Conservation (phyloP, 1,140 invertebrate species). For the Drosophila arizonae region DNA sequence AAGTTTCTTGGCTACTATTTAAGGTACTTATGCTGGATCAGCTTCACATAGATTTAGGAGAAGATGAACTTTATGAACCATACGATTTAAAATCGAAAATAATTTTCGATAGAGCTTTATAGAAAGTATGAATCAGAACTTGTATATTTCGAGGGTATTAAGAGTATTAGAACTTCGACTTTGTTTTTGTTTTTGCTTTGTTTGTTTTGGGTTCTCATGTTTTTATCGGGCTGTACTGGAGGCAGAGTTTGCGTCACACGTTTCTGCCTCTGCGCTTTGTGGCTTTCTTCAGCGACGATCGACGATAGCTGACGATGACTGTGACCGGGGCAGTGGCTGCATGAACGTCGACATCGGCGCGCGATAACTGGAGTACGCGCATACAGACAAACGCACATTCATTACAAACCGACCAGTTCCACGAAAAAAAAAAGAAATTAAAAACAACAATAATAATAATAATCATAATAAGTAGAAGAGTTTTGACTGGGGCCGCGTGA, state of each 20-base stretch:
- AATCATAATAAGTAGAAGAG: constrained; percentile 32
- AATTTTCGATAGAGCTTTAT: no score
- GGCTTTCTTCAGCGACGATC: constrained; percentile 58
- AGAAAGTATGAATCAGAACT: no score
- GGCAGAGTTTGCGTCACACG: constrained; percentile 47
- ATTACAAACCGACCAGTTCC: constrained; percentile 23
- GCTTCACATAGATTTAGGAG: no score
- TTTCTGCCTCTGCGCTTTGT: constrained; percentile 59
- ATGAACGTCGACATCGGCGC: constrained; percentile 45
- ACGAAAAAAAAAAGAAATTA: constrained; percentile 34
- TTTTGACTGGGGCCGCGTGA: constrained; percentile 32
- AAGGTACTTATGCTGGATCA: no score
- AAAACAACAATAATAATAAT: constrained; percentile 29
- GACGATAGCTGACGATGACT: constrained; percentile 41
- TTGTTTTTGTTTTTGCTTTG: neutral
- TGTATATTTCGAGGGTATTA: no score
- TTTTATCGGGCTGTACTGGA: constrained; percentile 66
- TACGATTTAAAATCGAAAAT: no score
- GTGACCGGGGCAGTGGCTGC: constrained; percentile 52
- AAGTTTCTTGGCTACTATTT: no score
- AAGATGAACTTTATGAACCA: no score
- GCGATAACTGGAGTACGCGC: constrained; percentile 72
- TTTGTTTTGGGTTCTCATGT: constrained; percentile 42
- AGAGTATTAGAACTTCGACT: neutral
- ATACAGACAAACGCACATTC: constrained; percentile 12